Conservation (phyloP, 2,797 vertebrate species). For the Brachyalestes nurse region DNA sequence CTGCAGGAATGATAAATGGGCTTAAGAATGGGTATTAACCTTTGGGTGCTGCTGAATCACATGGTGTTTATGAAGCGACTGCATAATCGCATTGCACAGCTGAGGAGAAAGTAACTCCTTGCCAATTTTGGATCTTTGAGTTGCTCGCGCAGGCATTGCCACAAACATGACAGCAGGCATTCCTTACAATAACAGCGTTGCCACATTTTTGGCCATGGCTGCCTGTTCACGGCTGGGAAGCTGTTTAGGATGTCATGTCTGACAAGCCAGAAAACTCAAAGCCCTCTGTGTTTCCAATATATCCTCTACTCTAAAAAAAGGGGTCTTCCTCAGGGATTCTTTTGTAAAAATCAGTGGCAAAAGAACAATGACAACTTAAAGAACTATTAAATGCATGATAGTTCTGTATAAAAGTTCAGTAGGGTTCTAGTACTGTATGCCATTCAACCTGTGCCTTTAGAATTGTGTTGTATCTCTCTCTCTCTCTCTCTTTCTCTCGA, state of each 20-base stretch:
- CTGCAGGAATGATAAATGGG: constrained; percentile 68
- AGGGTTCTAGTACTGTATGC: not conserved
- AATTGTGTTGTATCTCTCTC: too few relatives aligned
- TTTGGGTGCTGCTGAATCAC: constrained; percentile 48
- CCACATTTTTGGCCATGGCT: constrained; percentile 16
- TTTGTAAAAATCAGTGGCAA: not conserved
- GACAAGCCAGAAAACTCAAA: constrained; percentile 14
- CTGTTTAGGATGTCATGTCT: constrained; percentile 9
- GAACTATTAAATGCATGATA: not conserved
- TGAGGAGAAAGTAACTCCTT: constrained; percentile 21
- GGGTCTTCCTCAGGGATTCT: not conserved
- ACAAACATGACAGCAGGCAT: not conserved
- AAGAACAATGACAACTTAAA: too few relatives aligned
- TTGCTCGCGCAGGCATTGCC: not conserved
- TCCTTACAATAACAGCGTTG: not conserved
- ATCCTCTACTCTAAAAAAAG: not conserved
- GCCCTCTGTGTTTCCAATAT: not conserved
- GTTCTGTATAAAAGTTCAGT: too few relatives aligned
- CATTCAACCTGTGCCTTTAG: not conserved
- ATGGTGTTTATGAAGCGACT: constrained; percentile 35
- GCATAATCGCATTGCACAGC: constrained; percentile 39
- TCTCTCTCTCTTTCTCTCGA: too few relatives aligned
- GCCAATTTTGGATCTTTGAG: not conserved
- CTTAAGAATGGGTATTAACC: constrained; percentile 66
- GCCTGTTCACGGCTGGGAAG: not conserved